Base-by-base conservation (phyloP, 92 coral and sea anemone genomes). In the Palythoa grandiflora region DNA sequence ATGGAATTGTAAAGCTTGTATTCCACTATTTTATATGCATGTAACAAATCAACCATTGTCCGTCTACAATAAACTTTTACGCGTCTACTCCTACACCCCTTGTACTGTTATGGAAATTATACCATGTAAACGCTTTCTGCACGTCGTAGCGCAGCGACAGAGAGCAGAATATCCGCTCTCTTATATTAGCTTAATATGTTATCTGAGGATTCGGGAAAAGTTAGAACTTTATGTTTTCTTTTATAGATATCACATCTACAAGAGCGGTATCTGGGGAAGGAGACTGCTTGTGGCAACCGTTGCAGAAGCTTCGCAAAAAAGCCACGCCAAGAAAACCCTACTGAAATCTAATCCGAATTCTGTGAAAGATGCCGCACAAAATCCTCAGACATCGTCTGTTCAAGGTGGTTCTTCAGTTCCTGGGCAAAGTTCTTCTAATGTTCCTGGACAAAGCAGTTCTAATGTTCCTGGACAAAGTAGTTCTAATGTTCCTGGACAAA, bases 211-310 rank as follows among this genome's bases (percentile, higher is more conserved):
- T 47, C n/a, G 0, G 6, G 7, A 61, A 59, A 19, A 37, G 1
- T 21, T 55, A 61, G 38, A 19, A 37, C 5, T 21, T 55, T 5
- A 4, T 13, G 0, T 0, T 35, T 2, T 16, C 53, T 38, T 17
- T 36, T 9, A 61, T 52, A 81, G 86, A 5, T 81, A 65, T 21
- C 63, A 81, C 47, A 68, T 81, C 21, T 81, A 66, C 86, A 50
- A 47, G 21, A 81, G 75, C 28, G 86, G 86, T 1, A 81, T 81
- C 75, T 81, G 86, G 86, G 86, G 86, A 21, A 65, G 75, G 19
- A 21, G 86, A 66, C 17, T 81, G 40, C 75, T 48, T 68, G 76
- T 48, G 19, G 76, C 76, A 20, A 81, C 86, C 3, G 17, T 21
- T 44, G 60, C 48, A 40, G 86, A 81, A 47, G 86, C 63, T 38